Evolutionary conservation across 2,888 invertebrate species (phyloP), one percentile per base, ranked within the genome.

Genomic region (Macaria notata): DNA sequence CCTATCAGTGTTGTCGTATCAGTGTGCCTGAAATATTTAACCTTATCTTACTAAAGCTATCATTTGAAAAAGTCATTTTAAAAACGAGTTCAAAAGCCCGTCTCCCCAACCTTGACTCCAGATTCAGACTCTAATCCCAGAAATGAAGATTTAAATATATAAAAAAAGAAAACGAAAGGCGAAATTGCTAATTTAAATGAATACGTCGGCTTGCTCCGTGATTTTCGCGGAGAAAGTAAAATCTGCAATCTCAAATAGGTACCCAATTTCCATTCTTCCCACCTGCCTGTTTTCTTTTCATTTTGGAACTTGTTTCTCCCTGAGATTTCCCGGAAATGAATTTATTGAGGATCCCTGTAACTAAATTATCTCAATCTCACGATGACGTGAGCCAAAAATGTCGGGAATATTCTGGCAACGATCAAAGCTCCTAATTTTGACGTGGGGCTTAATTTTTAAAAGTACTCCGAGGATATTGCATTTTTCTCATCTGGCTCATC

Each of bases 231-330:
- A 57, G 59, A 42, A 51, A 64, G 63, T 59, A 65, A 69, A 70
- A 65, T 67, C 62, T 57, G 65, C 63, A 71, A 69, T 69, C 64
- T 61, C 54, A 64, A 66, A 70, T 69, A 65, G 56, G 63, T 65
- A 64, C 57, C 64, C 52, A 65, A 64, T 68, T 64, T 65, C 62
- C 64, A 63, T 68, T 72, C 68, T 63, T 57, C 63, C 64, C 61
- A 63, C 64, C 66, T 71, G 63, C 66, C 68, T 71, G 66, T 70
- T 70, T 72, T 72, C 67, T 68, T 72, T 72, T 61, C 65, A 70
- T 68, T 68, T 65, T 62, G 49, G 45, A 55, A 61, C 48, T 61
- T 65, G 59, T 57, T 66, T 57, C 64, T 46, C 52, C 61, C 41
- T 53, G 33, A 45, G 47, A 62, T 68, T 68, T 69, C 48, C 43